These are phyloP conservation scores for Zootermopsis nevadensis DNA, from an alignment of 2,888 invertebrate genomes.

Conservation along the genomic window DNA sequence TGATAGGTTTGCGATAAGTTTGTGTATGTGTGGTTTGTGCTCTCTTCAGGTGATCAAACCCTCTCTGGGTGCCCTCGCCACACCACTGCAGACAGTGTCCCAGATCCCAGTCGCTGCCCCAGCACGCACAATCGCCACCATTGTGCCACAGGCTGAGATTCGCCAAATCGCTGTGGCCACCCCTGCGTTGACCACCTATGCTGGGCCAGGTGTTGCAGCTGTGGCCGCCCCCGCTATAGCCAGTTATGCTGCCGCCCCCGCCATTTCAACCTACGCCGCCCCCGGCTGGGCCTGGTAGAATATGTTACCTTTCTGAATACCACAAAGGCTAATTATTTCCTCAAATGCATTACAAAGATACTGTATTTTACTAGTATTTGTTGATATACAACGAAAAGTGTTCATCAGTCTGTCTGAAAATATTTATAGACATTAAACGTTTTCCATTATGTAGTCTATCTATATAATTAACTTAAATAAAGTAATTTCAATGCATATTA, in stretches of 20 bases:
- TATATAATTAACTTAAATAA: background rate
- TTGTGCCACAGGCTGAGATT: constrained; percentile 56
- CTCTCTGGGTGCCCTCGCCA: constrained; percentile 56
- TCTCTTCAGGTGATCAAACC: constrained; percentile 58
- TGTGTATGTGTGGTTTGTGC: no score
- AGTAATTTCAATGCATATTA: background rate
- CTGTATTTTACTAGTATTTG: background rate
- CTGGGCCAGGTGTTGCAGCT: constrained; percentile 53
- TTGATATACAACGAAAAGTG: background rate
- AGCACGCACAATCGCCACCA: constrained; percentile 55
- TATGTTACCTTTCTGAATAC: background rate
- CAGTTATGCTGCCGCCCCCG: constrained; percentile 44
- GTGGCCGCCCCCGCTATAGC: constrained; percentile 47
- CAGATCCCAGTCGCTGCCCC: constrained; percentile 54
- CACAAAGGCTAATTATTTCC: background rate
- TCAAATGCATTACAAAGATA: background rate
- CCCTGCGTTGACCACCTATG: constrained; percentile 57
- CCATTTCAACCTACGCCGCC: constrained; percentile 48
- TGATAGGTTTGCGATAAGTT: no score
- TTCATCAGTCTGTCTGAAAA: background rate
- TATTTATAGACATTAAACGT: background rate
- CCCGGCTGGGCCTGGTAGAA: constrained; percentile 47
- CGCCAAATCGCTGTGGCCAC: constrained; percentile 44
- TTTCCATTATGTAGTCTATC: background rate
- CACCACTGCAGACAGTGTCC: constrained; percentile 56